Base-by-base conservation (phyloP, 2,113 vertebrate genomes). In the Pterophyllum scalare region DNA sequence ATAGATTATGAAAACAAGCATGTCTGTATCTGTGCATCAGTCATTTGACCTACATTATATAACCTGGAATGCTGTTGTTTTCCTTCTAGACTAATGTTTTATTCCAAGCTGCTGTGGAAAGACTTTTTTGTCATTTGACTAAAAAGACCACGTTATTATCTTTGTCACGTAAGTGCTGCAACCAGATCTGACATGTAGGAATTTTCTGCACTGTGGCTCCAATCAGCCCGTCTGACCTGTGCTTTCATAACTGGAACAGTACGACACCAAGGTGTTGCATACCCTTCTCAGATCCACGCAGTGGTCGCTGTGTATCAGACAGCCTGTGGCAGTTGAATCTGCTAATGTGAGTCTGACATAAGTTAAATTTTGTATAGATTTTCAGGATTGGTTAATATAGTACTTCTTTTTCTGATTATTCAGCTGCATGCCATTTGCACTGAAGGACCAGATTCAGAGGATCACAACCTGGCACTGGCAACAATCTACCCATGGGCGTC, bases 131-230 rank as follows among this genome's bases (percentile, higher is more conserved):
- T 62, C 35, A 35, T 77, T 7, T 20, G 59, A 75, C 76, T 24
- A 38, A 74, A 74, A 79, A 65, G 26, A 82, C 59, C 4, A 70
- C 33, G 52, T 86, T n/a, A 79, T 87, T 75, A 74, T 85, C 38
- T 67, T 62, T 76, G 70, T 82, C 82, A 74, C 49, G 64, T 28
- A 77, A 80, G 49, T 31, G 70, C 70, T 67, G 46, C 33, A 88
- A 82, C 70, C 70, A 46, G 52, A 84, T 62, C 24, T 5, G 1
- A 17, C 61, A 40, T 54, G 82, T 9, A 4, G 56, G 67, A 35
- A 33, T 81, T 75, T 77, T 74, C 62, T 26, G 26, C 31, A 46
- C 76, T 3, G 31, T 4, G 28, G n/a, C 13, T 74, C 28, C 43
- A 11, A 15, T 62, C 8, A 5, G 52, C 46, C 58, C 1, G 7